A percentile compares a stretch with the other conserved stretches of the same genome.
These are phyloP conservation scores for Aurelia sp. DNA, from an alignment of 30 jellyfish, hydroid and myxozoan species.

Conservation along the genomic window DNA sequence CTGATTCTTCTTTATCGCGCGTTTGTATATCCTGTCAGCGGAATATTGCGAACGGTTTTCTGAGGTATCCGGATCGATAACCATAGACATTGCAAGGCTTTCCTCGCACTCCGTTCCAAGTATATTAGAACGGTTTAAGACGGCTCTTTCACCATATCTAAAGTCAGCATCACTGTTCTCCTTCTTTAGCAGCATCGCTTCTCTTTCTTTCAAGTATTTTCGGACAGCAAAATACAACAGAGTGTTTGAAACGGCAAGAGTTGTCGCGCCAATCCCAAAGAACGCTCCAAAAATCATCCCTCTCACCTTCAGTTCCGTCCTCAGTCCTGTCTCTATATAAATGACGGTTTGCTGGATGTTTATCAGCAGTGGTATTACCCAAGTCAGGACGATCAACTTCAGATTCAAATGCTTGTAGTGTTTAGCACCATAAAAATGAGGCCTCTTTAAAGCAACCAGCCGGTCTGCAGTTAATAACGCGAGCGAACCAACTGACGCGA, in stretches of 20 bases:
- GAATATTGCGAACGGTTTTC: not conserved
- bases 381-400: not conserved
- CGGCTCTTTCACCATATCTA: not conserved
- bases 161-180: too few species aligned
- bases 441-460: conserved; percentile 25
- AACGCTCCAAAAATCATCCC: not conserved
- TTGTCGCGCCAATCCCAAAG: conserved; percentile 7
- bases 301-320: conserved; percentile 17
- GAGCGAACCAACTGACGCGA: conserved; percentile 32
- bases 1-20: not conserved
- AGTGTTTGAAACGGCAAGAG: conserved; percentile 7
- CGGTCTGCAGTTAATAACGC: conserved; percentile 44
- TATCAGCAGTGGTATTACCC: conserved; percentile 16
- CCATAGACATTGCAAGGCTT: not conserved
- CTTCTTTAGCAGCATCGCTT: not conserved
- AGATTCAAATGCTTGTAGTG: not conserved
- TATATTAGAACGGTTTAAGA: not conserved
- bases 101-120: not conserved
- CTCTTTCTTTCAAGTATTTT: not conserved
- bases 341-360: conserved; percentile 27
- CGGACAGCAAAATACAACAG: conserved; percentile 6
- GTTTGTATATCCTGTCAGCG: not conserved
- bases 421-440: conserved; percentile 4
- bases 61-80: not conserved
- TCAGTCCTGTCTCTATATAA: not conserved